These are phyloP conservation scores for Eueremaeus valkanovi DNA, from an alignment of 2,888 invertebrate species.

Conservation along the genomic window DNA sequence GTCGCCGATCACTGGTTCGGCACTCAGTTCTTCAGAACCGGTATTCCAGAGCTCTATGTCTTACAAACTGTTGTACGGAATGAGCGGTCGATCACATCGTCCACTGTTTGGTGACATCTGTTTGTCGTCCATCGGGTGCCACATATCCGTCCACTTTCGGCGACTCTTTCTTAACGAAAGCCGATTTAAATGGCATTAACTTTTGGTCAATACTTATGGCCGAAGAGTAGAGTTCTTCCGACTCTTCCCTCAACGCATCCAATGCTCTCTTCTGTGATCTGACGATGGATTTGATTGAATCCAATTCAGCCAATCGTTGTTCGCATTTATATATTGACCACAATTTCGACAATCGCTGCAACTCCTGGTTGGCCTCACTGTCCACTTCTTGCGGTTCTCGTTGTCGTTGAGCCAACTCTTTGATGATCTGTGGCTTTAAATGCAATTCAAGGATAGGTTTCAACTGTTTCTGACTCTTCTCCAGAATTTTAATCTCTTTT, in stretches of 20 bases:
- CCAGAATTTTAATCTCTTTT: conserved; percentile 75
- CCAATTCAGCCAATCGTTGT: conserved; percentile 56
- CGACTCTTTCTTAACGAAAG: conserved; percentile 77
- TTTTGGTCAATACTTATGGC: conserved; percentile 67
- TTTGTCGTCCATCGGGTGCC: conserved; percentile 83
- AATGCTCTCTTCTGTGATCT: conserved; percentile 72
- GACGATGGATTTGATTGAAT: conserved; percentile 65
- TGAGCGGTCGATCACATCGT: conserved; percentile 38
- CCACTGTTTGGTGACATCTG: conserved; percentile 73
- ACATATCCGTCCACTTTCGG: conserved; percentile 64
- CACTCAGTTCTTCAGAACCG: too few relatives aligned
- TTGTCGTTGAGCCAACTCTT: conserved; percentile 55
- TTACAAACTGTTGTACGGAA: too few relatives aligned
- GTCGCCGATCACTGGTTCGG: too few relatives aligned
- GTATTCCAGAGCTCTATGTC: too few relatives aligned
- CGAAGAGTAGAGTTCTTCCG: conserved; percentile 77
- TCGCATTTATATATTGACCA: conserved; percentile 39
- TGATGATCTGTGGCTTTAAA: conserved; percentile 63
- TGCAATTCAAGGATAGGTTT: conserved; percentile 88
- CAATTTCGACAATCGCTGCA: conserved; percentile 30
- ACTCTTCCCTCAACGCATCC: conserved; percentile 70
- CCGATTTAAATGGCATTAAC: conserved; percentile 62
- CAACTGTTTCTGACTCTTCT: conserved; percentile 72
- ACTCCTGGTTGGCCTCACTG: conserved; percentile 7
- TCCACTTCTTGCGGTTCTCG: conserved; percentile 8